These are phyloP conservation scores for Lepidocyrtinus sp. DNA, from an alignment of 2,888 invertebrate species.

Conservation along the genomic window DNA sequence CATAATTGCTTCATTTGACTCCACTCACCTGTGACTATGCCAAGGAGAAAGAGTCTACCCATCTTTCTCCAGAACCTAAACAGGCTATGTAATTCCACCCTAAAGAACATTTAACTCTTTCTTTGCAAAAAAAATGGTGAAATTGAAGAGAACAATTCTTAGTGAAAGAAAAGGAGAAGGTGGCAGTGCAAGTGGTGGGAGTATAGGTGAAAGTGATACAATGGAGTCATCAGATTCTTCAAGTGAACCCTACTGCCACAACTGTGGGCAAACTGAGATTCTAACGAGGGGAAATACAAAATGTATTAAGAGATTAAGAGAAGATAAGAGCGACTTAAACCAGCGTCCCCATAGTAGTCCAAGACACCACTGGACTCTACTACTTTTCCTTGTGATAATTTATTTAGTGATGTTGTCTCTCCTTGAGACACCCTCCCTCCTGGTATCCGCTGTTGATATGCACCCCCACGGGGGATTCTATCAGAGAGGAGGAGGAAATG, in stretches of 20 bases:
- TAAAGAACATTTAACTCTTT: neutral
- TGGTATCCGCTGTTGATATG: conserved; percentile 45
- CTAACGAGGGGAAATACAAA: neutral
- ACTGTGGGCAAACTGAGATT: neutral
- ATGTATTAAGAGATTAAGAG: neutral
- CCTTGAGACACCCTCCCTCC: conserved; percentile 20
- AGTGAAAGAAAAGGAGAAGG: neutral
- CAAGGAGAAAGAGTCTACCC: neutral
- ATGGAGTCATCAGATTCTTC: neutral
- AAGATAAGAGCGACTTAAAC: neutral
- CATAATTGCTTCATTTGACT: neutral
- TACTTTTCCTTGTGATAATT: conserved; percentile 6
- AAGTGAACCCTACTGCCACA: neutral
- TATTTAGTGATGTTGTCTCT: conserved; percentile 14
- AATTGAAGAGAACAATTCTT: conserved; percentile 10
- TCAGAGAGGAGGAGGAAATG: conserved; percentile 46
- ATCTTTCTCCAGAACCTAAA: neutral
- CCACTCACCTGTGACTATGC: conserved; percentile 9
- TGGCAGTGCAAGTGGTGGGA: neutral
- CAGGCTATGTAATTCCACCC: neutral
- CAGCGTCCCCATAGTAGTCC: neutral
- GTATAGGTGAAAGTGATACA: conserved; percentile 13
- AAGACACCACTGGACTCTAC: neutral
- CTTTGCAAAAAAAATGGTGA: neutral
- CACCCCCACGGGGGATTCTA: conserved; percentile 54